These are phyloP conservation scores for Myotis findleyi DNA, from an alignment of 2,797 vertebrate genomes.

Conservation along the genomic window DNA sequence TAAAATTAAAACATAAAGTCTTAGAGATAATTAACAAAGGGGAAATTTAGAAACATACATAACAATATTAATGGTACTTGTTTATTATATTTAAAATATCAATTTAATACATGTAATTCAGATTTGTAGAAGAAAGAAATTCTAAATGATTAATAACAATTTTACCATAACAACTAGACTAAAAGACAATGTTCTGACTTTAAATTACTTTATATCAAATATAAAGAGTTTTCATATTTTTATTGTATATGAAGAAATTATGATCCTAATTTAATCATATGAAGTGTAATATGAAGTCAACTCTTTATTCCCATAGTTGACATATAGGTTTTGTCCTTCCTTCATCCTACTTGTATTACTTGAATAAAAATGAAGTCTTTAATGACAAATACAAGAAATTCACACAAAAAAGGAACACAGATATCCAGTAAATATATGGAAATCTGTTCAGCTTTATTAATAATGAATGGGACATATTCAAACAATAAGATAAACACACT, in stretches of 20 bases:
- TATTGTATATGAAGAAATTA: neutral
- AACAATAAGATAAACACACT: neutral
- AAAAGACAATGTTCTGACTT: neutral
- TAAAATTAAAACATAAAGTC: constrained; percentile 60
- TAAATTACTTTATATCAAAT: neutral
- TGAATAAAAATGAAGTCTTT: neutral
- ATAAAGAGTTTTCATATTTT: neutral
- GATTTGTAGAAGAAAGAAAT: neutral
- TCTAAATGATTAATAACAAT: neutral
- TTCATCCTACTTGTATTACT: neutral
- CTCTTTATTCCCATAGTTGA: neutral
- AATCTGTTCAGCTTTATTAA: neutral
- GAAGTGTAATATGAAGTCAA: neutral
- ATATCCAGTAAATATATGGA: neutral
- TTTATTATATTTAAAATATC: neutral
- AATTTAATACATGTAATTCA: neutral
- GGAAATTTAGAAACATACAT: neutral
- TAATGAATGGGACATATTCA: neutral
- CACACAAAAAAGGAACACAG: neutral
- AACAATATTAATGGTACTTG: neutral
- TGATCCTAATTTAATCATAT: neutral
- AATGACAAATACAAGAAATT: neutral
- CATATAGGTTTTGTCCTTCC: neutral
- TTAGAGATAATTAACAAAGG: neutral
- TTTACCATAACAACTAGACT: neutral